Conservation (phyloP, 2,797 vertebrate genomes). For the Catostomus latipinnis region DNA sequence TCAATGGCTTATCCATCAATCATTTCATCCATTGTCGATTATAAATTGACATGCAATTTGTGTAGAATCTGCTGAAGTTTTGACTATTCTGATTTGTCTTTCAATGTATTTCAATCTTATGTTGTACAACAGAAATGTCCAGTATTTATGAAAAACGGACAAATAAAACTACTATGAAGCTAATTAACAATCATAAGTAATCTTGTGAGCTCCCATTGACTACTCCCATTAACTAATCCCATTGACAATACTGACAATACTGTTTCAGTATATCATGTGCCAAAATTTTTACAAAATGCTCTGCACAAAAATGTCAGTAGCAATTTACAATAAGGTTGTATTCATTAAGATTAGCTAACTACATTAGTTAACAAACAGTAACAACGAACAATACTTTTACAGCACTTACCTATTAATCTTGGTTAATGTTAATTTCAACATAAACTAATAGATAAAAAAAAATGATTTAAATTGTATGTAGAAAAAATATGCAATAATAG, state of each 20-base stretch:
- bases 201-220: not conserved
- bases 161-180: constrained; percentile 2
- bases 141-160: not conserved
- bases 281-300: too few species aligned
- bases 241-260: not conserved
- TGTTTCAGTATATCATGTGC: not conserved
- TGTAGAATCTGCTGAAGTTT: not conserved
- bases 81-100: not conserved
- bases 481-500: too few species aligned
- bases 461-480: too few species aligned
- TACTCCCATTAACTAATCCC: too few species aligned
- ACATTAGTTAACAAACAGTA: too few species aligned
- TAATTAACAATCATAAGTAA: not conserved
- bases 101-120: constrained; percentile 16
- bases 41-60: not conserved
- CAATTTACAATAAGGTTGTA: too few species aligned
- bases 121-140: not conserved
- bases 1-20: constrained; percentile 1
- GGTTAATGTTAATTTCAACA: too few species aligned
- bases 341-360: too few species aligned
- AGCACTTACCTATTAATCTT: too few species aligned
- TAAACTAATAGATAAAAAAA: too few species aligned
- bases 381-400: too few species aligned
- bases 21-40: not conserved
- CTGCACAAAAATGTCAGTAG: too few species aligned